Percentiles rank a stretch among this genome's conserved stretches.
These are phyloP conservation scores for Melopsittacus undulatus DNA, from an alignment of 2,797 vertebrate species.

Conservation along the genomic window DNA sequence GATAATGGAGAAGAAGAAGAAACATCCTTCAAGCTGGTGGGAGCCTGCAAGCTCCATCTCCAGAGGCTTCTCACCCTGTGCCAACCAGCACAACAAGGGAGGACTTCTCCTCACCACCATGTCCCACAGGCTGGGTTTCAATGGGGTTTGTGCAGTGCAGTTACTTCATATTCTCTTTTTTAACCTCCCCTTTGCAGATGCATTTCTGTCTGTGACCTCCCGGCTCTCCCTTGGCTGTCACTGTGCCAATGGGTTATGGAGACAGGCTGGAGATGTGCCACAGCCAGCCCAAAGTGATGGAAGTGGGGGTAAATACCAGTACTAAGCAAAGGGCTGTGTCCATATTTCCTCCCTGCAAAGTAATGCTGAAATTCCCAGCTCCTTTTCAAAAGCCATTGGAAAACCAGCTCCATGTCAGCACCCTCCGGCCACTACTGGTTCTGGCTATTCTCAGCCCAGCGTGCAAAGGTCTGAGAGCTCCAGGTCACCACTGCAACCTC, in stretches of 20 bases:
- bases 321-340: background rate
- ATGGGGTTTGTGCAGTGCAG: rapidly evolving
- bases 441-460: background rate
- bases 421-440: background rate
- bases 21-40: background rate
- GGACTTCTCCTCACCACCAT: background rate
- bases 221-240: background rate
- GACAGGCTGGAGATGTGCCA: background rate
- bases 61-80: background rate
- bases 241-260: rapidly evolving
- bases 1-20: background rate
- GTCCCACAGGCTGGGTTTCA: background rate
- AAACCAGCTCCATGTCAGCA: background rate
- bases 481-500: background rate
- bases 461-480: background rate
- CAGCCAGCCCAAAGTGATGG: background rate
- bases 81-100: background rate
- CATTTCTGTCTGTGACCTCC: background rate
- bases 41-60: background rate
- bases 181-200: background rate
- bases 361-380: conserved; percentile 2
- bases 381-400: background rate
- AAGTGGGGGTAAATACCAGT: conserved; percentile 40
- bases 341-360: conserved; percentile 24
- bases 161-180: background rate